These are phyloP conservation scores for Neotoxoptera formosana DNA, from an alignment of 1,140 invertebrate genomes.

Conservation along the genomic window DNA sequence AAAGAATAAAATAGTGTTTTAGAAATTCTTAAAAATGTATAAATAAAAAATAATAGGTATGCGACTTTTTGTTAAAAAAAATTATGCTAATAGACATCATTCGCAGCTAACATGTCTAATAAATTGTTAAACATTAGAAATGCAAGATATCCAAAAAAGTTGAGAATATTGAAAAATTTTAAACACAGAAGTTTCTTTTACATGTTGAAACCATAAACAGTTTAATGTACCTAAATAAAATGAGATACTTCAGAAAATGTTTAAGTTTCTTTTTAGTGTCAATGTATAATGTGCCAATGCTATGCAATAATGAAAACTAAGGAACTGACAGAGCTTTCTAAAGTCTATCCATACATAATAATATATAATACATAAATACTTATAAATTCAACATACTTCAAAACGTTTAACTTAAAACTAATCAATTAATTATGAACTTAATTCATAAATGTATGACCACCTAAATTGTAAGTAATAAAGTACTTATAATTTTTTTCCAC, in stretches of 20 bases:
- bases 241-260: neutral
- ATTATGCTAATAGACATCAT: neutral
- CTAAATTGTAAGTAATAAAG: neutral
- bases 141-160: too few relatives aligned
- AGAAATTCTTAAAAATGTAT: too few relatives aligned
- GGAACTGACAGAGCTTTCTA: neutral
- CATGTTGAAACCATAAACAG: too few relatives aligned
- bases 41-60: too few relatives aligned
- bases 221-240: neutral
- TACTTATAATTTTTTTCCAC: neutral
- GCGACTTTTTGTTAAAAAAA: neutral
- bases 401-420: neutral
- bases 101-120: neutral
- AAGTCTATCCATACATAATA: neutral
- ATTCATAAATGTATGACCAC: neutral
- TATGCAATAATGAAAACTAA: neutral
- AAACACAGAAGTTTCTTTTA: too few relatives aligned
- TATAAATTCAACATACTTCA: neutral
- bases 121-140: neutral
- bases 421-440: neutral
- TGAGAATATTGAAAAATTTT: too few relatives aligned
- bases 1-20: too few relatives aligned
- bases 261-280: neutral
- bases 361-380: neutral
- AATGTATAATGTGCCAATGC: neutral